Evolutionary conservation across 92 coral and sea anemone genomes (phyloP), one percentile per base, ranked within the genome.

Genomic region (Porites cylindrica): DNA sequence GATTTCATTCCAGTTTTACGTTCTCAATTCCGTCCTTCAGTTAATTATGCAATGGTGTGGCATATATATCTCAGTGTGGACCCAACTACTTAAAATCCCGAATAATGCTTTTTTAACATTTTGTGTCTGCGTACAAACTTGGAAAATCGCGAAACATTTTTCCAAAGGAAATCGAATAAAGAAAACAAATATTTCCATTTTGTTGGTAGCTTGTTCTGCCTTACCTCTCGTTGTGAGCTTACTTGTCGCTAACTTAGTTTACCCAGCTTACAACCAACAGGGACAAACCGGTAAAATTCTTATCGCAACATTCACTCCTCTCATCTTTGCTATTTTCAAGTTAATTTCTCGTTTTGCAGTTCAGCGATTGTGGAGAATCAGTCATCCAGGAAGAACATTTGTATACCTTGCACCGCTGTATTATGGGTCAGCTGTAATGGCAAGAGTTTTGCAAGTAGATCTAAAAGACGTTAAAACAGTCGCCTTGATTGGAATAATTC

Each of bases 401-500:
- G 60, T 54, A 13, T 54, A 9, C 11, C 60, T 54, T 54, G 60
- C 14, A 9, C 60, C 60, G 14, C 2, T 54, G 14, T 54, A 5
- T 10, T 10, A 13, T 54, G 12, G 60, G 60, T 10, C 11, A 14
- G 11, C 76, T 7, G 14, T 72, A 7, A 72, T 50, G 60, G 8
- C 50, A 8, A 72, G 21, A 72, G 12, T 72, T 72, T 72, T 72
- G n/a, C 76, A 72, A 72, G 76, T 72, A 38, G 76, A 72, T 50
- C 11, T 72, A 1, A 38, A 38, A 14, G 8, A 12, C 13, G 4
- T 47, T 17, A 21, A n/a, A 8, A 7, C 21, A 72, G 23, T 72
- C 50, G 76, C 59, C 51, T 10, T 50, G 76, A 72, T 72, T 14
- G 76, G 76, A 72, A 21, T 72, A 53, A 72, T 72, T 7, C 76